Conservation (phyloP, 2,888 invertebrate species). For the Drosophila emarginata region DNA sequence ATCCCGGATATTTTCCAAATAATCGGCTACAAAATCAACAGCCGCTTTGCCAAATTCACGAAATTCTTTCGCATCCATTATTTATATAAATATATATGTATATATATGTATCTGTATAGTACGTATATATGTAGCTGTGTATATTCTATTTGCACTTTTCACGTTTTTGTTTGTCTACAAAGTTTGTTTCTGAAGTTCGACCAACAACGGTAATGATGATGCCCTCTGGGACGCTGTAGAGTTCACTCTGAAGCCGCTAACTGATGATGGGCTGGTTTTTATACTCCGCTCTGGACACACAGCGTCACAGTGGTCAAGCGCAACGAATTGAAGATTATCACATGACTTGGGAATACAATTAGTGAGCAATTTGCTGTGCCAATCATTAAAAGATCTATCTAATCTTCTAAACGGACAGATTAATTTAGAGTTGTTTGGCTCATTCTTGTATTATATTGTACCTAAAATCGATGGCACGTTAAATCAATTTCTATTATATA, state of each 20-base stretch:
- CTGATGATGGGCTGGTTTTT: conserved; percentile 30
- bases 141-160: conserved; percentile 64
- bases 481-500: background rate
- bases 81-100: conserved; percentile 19
- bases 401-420: conserved; percentile 2
- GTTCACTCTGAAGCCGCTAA: conserved; percentile 37
- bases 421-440: conserved; percentile 5
- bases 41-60: conserved; percentile 94
- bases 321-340: conserved; percentile 23
- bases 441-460: background rate
- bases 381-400: conserved; percentile 11
- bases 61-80: conserved; percentile 91
- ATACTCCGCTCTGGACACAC: conserved; percentile 9
- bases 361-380: conserved; percentile 23
- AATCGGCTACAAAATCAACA: conserved; percentile 95
- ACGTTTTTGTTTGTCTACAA: conserved; percentile 60
- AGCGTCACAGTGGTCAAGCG: conserved; percentile 10
- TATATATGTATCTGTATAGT: conserved; percentile 5
- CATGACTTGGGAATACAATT: conserved; percentile 26
- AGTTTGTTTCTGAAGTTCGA: conserved; percentile 24
- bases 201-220: conserved; percentile 18
- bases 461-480: background rate
- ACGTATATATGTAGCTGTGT: conserved; percentile 21
- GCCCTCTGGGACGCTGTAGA: conserved; percentile 25
- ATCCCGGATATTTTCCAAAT: conserved; percentile 92